Evolutionary conservation across 2,113 vertebrate genomes (phyloP), one percentile per base, ranked within the genome.

Genomic region (Nyctereutes procyonoides): DNA sequence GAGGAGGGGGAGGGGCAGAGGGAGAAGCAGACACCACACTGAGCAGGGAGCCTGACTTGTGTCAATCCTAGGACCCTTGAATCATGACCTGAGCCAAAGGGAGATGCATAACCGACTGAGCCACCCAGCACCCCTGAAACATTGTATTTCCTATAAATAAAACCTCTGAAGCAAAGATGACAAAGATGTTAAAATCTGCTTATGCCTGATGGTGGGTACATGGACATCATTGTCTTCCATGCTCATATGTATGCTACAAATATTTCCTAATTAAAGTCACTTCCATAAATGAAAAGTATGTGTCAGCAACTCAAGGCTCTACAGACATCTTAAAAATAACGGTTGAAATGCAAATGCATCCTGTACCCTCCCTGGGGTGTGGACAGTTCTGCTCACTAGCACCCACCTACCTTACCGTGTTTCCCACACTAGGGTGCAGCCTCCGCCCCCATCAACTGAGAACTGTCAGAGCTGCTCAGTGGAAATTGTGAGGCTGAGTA

Each of bases 61-160:
- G 69, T n/a, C 69, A 19, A 35, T 35, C 17, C 35, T n/a, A 71
- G n/a, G 35, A 38, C 69, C 19, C 3, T 9, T 20, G 35, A 9
- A 71, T 71, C 69, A 35, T 71, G n/a, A 71, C 19, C 35, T 71
- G 19, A 71, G 69, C 69, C 60, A 22, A 62, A 62, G 60, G 60
- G 10, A 62, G n/a, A 35, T 0, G 2, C 8, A 11, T 35, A 71
- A 71, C 69, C 19, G 0, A 38, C 69, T 38, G n/a, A 71, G n/a
- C 69, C n/a, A 71, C n/a, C 16, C 69, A 71, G 69, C n/a, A 2
- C 9, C n/a, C 8, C 67, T 24, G 26, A 79, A 88, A 92, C 62
- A 63, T 58, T 85, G 80, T 63, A 13, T 88, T 77, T 76, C 22
- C 62, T 76, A 51, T 89, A 74, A 96, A 71, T 63, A 20, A 93